Conservation (phyloP, 2,113 vertebrate species). For the Cavia aperea region DNA sequence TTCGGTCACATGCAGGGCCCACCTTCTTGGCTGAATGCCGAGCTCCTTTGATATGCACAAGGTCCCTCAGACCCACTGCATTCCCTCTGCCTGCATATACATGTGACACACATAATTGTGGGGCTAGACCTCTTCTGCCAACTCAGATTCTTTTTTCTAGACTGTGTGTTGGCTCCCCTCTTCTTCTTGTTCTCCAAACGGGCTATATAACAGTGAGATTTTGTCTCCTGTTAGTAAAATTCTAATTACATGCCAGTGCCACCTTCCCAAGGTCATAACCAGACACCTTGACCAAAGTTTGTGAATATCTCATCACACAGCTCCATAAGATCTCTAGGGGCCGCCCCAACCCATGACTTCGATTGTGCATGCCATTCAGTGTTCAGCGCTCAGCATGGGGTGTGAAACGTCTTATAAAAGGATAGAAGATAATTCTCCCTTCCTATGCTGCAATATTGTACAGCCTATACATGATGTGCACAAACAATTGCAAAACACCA, state of each 20-base stretch:
- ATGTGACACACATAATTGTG: not conserved
- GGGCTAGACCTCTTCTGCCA: not conserved
- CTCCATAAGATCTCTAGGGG: not conserved
- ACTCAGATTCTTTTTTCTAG: not conserved
- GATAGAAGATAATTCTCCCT: not conserved
- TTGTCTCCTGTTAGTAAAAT: not conserved
- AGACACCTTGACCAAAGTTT: not conserved
- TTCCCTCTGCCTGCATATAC: rapidly evolving
- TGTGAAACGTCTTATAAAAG: not conserved
- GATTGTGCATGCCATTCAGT: not conserved
- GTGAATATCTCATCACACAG: not conserved
- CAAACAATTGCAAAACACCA: not conserved
- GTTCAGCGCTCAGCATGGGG: not conserved
- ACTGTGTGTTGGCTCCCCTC: not conserved
- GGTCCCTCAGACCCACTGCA: not conserved
- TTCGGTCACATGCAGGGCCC: not conserved
- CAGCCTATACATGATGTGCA: not conserved
- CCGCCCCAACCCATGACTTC: not conserved
- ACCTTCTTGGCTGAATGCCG: rapidly evolving
- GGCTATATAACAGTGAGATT: not conserved
- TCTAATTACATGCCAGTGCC: not conserved
- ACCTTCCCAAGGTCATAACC: not conserved
- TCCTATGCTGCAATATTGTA: not conserved
- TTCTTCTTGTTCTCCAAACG: not conserved
- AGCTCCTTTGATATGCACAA: not conserved